Conservation (phyloP, 92 coral and sea anemone species). For the Porites lobata region DNA sequence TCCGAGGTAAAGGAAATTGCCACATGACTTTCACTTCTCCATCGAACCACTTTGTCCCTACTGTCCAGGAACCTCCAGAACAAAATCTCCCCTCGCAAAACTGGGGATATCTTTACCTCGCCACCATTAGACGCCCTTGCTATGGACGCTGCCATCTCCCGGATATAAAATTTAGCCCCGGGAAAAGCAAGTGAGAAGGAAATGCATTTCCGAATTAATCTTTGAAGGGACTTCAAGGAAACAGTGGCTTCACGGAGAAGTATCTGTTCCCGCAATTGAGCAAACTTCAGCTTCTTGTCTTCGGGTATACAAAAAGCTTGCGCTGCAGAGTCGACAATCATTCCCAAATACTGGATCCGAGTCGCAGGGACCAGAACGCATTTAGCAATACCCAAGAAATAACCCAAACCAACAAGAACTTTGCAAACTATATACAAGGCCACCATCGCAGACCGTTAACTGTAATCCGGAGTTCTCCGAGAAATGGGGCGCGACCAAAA, state of each 20-base stretch:
- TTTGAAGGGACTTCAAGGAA: slow-evolving; percentile 54
- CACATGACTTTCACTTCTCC: slow-evolving; percentile 56
- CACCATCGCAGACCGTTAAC: slow-evolving; percentile 57
- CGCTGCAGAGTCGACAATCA: slow-evolving; percentile 44
- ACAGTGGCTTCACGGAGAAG: slow-evolving; percentile 6
- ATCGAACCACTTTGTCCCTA: slow-evolving; percentile 55
- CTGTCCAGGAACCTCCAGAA: slow-evolving; percentile 68
- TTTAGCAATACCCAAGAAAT: slow-evolving; percentile 56
- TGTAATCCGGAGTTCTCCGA: slow-evolving; percentile 14
- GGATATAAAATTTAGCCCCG: slow-evolving; percentile 46
- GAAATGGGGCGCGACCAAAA: slow-evolving; percentile 47
- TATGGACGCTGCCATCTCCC: slow-evolving; percentile 18
- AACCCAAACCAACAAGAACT: no score
- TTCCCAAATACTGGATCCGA: slow-evolving; percentile 16
- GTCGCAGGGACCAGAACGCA: slow-evolving; percentile 45
- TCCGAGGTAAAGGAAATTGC: slow-evolving; percentile 49
- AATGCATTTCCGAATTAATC: slow-evolving; percentile 63
- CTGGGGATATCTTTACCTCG: slow-evolving; percentile 26
- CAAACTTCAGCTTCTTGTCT: slow-evolving; percentile 45
- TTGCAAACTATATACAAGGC: slow-evolving; percentile 47
- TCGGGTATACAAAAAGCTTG: slow-evolving; percentile 61
- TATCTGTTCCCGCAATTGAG: slow-evolving; percentile 56
- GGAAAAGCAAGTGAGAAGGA: slow-evolving; percentile 70
- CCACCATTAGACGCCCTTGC: slow-evolving; percentile 36
- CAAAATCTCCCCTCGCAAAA: slow-evolving; percentile 52